Percentiles rank a stretch among this genome's conserved stretches.
Conservation (phyloP, 2,113 vertebrate species). For the Callipepla californica region DNA sequence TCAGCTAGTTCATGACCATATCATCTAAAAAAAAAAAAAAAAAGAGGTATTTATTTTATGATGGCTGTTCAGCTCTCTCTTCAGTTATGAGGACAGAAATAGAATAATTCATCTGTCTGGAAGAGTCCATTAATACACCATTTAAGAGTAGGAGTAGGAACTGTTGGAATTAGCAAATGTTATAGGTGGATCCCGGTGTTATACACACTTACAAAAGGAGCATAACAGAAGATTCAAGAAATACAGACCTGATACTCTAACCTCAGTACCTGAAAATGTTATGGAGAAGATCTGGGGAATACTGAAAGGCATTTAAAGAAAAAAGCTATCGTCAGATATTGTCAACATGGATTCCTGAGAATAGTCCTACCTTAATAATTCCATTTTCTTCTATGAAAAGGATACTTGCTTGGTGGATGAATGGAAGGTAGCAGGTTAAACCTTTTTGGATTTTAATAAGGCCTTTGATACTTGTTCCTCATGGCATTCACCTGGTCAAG, state of each 20-base stretch:
- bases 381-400: not conserved
- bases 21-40: not conserved
- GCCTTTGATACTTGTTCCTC: not conserved
- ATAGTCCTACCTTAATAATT: not conserved
- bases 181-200: not conserved
- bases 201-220: not conserved
- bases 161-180: not conserved
- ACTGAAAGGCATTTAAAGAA: not conserved
- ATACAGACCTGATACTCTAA: not conserved
- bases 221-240: not conserved
- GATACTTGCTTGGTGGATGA: not conserved
- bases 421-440: not conserved
- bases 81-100: not conserved
- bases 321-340: not conserved
- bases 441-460: not conserved
- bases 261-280: not conserved
- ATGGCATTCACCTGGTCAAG: not conserved
- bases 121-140: not conserved
- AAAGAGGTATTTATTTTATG: not conserved
- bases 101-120: not conserved
- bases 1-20: not conserved
- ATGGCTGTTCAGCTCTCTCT: not conserved
- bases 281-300: not conserved
- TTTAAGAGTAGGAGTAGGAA: not conserved
- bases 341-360: not conserved